These are phyloP conservation scores for Nesidiocoris tenuis DNA, from an alignment of 2,888 invertebrate species.

Conservation along the genomic window DNA sequence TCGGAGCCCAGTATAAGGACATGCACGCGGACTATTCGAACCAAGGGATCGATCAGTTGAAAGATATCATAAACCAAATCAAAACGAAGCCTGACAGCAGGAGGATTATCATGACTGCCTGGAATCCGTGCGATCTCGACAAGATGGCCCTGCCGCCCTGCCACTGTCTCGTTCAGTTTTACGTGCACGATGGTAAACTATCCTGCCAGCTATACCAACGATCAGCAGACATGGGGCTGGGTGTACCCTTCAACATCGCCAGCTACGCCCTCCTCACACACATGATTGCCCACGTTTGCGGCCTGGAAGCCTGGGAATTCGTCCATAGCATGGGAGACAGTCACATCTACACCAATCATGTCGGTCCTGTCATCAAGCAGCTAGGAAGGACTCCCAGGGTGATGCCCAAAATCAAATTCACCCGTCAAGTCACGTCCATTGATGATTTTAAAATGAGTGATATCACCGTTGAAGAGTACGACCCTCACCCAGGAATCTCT, in stretches of 20 bases:
- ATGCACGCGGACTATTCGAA: conserved; percentile 79
- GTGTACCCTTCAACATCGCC: conserved; percentile 98
- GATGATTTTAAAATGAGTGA: conserved; percentile 86
- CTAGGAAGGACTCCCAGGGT: conserved; percentile 72
- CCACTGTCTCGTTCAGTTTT: conserved; percentile 93
- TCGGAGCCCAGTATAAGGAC: conserved; percentile 83
- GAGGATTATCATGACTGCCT: conserved; percentile 88
- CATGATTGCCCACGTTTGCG: conserved; percentile 95
- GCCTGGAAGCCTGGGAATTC: conserved; percentile 88
- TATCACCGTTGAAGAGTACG: conserved; percentile 79
- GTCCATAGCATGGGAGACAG: conserved; percentile 93
- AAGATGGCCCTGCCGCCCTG: conserved; percentile 97
- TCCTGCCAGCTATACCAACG: conserved; percentile 93
- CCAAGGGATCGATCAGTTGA: conserved; percentile 87
- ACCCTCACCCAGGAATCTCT: conserved; percentile 83
- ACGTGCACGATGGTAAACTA: conserved; percentile 77
- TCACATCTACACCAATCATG: conserved; percentile 90
- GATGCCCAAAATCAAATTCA: conserved; percentile 80
- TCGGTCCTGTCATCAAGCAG: conserved; percentile 79
- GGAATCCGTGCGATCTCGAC: conserved; percentile 87
- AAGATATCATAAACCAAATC: conserved; percentile 75
- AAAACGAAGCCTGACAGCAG: conserved; percentile 80
- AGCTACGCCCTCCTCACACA: conserved; percentile 91
- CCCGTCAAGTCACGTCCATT: conserved; percentile 64
- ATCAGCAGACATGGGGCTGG: conserved; percentile 96